Percentiles rank a stretch among this genome's conserved stretches.
Conservation (phyloP, 2,113 vertebrate species). For the Stegastes partitus region DNA sequence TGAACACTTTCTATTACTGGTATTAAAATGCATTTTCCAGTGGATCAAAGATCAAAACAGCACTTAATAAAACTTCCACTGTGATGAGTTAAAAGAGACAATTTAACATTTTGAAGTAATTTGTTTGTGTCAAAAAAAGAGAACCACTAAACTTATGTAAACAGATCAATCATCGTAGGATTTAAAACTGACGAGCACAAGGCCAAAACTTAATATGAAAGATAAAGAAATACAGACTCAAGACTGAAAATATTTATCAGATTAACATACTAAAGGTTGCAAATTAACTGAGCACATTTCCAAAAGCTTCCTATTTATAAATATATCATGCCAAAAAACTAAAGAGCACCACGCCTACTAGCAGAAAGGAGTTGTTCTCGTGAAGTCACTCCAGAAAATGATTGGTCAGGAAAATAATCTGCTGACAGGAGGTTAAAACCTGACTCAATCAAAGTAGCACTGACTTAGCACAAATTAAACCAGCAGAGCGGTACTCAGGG, state of each 20-base stretch:
- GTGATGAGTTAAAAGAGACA: neutral
- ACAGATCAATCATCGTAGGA: neutral
- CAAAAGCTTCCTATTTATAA: neutral
- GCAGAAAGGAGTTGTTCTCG: constrained; percentile 30
- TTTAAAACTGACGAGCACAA: neutral
- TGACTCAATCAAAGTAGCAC: neutral
- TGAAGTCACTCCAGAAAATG: constrained; percentile 51
- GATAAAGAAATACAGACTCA: neutral
- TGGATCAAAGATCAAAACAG: neutral
- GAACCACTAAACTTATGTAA: neutral
- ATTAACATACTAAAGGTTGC: neutral
- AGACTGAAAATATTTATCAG: neutral
- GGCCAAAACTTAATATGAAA: neutral
- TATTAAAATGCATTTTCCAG: neutral
- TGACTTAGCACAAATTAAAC: neutral
- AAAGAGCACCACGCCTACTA: constrained; percentile 39
- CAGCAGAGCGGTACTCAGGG: neutral
- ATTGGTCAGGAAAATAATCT: constrained; percentile 65
- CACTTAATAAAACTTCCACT: neutral
- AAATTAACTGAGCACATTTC: neutral
- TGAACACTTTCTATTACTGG: neutral
- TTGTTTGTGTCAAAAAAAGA: neutral
- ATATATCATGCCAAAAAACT: constrained; percentile 6
- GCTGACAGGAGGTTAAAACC: constrained; percentile 34
- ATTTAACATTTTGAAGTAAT: neutral